Evolutionary conservation across 2,113 vertebrate genomes (phyloP), one percentile per base, ranked within the genome.

Genomic region (Aphyosemion australe): DNA sequence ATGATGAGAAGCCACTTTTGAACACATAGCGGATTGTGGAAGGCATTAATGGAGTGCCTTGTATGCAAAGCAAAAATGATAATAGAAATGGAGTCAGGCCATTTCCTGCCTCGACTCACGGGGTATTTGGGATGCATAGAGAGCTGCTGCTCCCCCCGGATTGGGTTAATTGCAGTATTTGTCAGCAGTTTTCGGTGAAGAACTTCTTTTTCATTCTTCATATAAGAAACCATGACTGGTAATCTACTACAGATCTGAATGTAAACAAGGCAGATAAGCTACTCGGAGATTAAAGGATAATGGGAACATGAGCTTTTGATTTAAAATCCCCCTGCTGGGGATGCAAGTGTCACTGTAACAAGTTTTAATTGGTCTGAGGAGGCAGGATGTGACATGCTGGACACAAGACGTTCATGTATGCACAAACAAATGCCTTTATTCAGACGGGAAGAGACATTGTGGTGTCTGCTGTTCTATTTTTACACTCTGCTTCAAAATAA

Each of bases 101-200:
- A 82, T 82, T 83, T 80, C 66, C 74, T 82, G 73, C 34, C 59
- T 72, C 47, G 59, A 46, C 65, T 69, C 3, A 49, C 48, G 61
- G 67, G 59, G 56, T 82, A 53, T 19, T 72, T 67, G 31, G 61
- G 47, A 72, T 59, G 75, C 69, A 63, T 16, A 43, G 55, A 46
- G 72, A 58, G 37, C 43, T 4, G 34, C 55, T 41, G 43, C 65
- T 84, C 82, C 80, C 80, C 59, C 62, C 65, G 75, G 81, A 81
- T 71, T 54, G 58, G 54, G 79, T 52, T 85, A 83, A 84, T 85
- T 81, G 74, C 73, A 64, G 73, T 68, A 81, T 88, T 87, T 84
- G 82, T 86, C 82, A 83, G 62, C 13, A 12, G 55, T 46, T 85
- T n/a, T 76, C 72, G 85, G 80, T 82, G 75, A 57, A 82, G 78